A percentile compares a stretch with the other conserved stretches of the same genome.
Conservation (phyloP, 2,888 invertebrate genomes). For the Lumbricus terrestris region DNA sequence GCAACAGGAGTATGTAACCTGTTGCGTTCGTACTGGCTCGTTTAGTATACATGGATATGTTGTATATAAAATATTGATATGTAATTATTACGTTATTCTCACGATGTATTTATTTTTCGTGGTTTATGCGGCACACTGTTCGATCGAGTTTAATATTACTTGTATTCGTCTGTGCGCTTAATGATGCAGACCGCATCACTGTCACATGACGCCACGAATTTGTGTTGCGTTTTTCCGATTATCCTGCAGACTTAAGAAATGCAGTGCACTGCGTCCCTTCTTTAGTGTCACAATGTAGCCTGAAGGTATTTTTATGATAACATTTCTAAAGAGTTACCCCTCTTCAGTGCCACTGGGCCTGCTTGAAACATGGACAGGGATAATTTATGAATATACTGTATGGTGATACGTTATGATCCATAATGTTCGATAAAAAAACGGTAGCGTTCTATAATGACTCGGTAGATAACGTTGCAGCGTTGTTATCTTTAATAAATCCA, state of each 20-base stretch:
- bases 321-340: background rate
- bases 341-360: background rate
- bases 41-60: background rate
- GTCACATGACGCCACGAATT: background rate
- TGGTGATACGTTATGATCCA: background rate
- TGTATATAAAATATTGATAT: background rate
- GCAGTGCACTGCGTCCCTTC: background rate
- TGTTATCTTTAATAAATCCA: no score
- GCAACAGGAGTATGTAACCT: background rate
- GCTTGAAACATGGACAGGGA: background rate
- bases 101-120: background rate
- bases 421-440: no score
- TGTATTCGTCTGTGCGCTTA: background rate
- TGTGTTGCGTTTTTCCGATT: background rate
- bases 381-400: background rate
- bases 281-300: background rate
- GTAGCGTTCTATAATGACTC: no score
- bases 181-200: conserved; percentile 3
- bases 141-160: background rate
- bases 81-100: background rate
- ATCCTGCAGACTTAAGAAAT: background rate
- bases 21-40: background rate
- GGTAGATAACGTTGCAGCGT: no score
- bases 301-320: background rate
- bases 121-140: background rate